Conservation (phyloP, 1,140 invertebrate species). For the Drosophila hydei region DNA sequence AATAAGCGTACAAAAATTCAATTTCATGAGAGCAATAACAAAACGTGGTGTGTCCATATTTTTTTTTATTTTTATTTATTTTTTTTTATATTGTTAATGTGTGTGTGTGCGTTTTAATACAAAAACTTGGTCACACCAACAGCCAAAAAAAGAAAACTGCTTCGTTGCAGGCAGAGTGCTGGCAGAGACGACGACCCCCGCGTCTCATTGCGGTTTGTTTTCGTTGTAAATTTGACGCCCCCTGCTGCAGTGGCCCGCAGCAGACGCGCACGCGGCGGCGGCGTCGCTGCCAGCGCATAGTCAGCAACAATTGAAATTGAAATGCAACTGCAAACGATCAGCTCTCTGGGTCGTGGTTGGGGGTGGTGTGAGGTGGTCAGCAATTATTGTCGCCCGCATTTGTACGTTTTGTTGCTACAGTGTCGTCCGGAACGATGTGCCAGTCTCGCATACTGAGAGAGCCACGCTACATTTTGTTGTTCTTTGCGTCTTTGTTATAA, state of each 20-base stretch:
- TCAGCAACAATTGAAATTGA: conserved; percentile 49
- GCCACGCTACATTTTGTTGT: conserved; percentile 11
- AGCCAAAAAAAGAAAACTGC: neutral
- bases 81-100: conserved; percentile 11
- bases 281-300: conserved; percentile 24
- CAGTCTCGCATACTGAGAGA: neutral
- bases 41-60: conserved; percentile 19
- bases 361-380: neutral
- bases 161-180: conserved; percentile 12
- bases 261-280: conserved; percentile 11
- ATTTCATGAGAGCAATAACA: conserved; percentile 34
- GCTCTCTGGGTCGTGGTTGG: neutral
- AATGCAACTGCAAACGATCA: conserved; percentile 45
- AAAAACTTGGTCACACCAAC: conserved; percentile 32
- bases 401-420: conserved; percentile 23
- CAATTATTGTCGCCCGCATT: conserved; percentile 46
- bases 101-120: conserved; percentile 22
- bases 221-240: conserved; percentile 31
- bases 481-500: conserved; percentile 43
- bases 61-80: conserved; percentile 5
- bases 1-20: conserved; percentile 32
- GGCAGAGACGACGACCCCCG: conserved; percentile 39
- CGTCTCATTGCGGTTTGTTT: conserved; percentile 30
- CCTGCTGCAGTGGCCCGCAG: conserved; percentile 42
- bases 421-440: conserved; percentile 11